Evolutionary conservation across 2,797 vertebrate genomes (phyloP).

Genomic region (Rhodeus uyekii): DNA sequence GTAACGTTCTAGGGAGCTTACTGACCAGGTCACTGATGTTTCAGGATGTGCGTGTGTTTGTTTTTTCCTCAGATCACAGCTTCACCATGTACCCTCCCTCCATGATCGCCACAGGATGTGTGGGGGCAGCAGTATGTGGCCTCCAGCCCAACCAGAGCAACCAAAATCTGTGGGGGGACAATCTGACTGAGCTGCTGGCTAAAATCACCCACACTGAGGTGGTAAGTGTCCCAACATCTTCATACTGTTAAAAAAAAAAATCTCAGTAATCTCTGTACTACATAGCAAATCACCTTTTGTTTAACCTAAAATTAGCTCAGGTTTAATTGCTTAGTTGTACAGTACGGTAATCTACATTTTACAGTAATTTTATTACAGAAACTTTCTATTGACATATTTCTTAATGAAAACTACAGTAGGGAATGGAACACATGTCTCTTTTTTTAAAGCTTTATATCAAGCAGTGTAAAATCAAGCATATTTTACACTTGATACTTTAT

Average conservation of each 20-base stretch:
- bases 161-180: conserved; percentile 79
- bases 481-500: no score
- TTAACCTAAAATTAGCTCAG: neutral
- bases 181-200: conserved; percentile 90
- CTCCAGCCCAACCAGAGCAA: conserved; percentile 87
- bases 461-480: no score
- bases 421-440: neutral
- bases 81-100: conserved; percentile 96
- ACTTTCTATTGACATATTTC: neutral
- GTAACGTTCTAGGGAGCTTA: conserved; percentile 56
- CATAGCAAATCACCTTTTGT: neutral
- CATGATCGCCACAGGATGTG: conserved; percentile 95
- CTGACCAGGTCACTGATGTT: conserved; percentile 27
- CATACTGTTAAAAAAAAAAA: neutral
- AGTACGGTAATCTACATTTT: no score
- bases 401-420: neutral
- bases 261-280: neutral
- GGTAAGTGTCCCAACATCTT: conserved; percentile 78
- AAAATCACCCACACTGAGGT: conserved; percentile 97
- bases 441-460: neutral
- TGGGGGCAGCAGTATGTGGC: conserved; percentile 92
- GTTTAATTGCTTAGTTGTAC: neutral
- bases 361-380: neutral
- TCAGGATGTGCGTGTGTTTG: conserved; percentile 16
- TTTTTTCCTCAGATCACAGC: conserved; percentile 83